A percentile compares a stretch with the other conserved stretches of the same genome.
phyloP scores from a whole-genome alignment of 2,888 invertebrate genomes.

The Patella ulyssiponensis region DNA sequence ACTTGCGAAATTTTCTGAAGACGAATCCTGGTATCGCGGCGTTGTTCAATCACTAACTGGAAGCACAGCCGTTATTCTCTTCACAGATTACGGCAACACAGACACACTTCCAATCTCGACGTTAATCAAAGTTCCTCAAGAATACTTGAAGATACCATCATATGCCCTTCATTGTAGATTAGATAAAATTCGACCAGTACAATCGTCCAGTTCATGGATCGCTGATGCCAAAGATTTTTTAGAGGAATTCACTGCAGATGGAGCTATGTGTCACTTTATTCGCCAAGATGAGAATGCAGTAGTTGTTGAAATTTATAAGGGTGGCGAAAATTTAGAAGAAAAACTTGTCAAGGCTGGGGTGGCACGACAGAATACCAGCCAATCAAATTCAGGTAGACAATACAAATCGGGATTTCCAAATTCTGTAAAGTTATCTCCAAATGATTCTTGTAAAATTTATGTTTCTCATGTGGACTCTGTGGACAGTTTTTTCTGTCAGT shows the following conservation, averaged over 20 bases:
- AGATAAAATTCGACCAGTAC: slow-evolving; percentile 42
- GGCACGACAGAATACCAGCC: slow-evolving; percentile 31
- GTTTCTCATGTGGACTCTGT: slow-evolving; percentile 51
- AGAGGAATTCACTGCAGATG: slow-evolving; percentile 52
- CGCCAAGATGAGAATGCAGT: slow-evolving; percentile 35
- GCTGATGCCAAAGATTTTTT: slow-evolving; percentile 53
- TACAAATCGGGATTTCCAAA: slow-evolving; percentile 24
- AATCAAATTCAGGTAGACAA: background rate
- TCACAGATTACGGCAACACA: slow-evolving; percentile 69
- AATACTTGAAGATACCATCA: slow-evolving; percentile 48
- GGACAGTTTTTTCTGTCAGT: slow-evolving; percentile 58
- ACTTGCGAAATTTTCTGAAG: slow-evolving; percentile 55
- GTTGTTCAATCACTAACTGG: slow-evolving; percentile 40
- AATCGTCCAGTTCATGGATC: slow-evolving; percentile 38
- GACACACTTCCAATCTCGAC: slow-evolving; percentile 47
- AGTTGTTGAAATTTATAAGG: slow-evolving; percentile 42
- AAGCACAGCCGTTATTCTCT: slow-evolving; percentile 47
- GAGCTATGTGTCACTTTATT: slow-evolving; percentile 48
- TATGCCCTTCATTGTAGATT: slow-evolving; percentile 57
- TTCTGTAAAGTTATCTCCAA: slow-evolving; percentile 21
- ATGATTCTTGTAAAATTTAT: slow-evolving; percentile 40
- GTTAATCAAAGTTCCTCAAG: slow-evolving; percentile 50
- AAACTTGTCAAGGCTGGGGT: slow-evolving; percentile 52
- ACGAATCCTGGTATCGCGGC: slow-evolving; percentile 61
- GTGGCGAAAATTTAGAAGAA: slow-evolving; percentile 45